A percentile compares a stretch with the other conserved stretches of the same genome.
phyloP scores from a whole-genome alignment of 2,113 vertebrate species.

The Polyodon spathula region DNA sequence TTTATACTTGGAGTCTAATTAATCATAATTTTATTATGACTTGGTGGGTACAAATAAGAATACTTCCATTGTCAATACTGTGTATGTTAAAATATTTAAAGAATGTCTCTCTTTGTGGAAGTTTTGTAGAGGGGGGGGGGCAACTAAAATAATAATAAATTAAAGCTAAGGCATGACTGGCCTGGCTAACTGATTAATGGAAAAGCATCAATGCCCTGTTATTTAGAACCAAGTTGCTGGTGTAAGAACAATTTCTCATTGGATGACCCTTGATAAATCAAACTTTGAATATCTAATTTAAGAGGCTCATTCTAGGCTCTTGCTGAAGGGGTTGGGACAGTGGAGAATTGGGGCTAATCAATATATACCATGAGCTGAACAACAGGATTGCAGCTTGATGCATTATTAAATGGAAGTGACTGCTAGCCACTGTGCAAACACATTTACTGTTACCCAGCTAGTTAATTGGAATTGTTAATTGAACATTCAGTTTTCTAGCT shows the following conservation, averaged over 20 bases:
- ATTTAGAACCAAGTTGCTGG: slow-evolving; percentile 36
- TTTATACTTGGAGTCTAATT: too few relatives aligned
- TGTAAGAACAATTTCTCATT: slow-evolving; percentile 33
- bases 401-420: slow-evolving; percentile 19
- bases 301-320: slow-evolving; percentile 33
- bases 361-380: slow-evolving; percentile 25
- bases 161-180: slow-evolving; percentile 8
- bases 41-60: too few relatives aligned
- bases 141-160: background rate
- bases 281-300: slow-evolving; percentile 50
- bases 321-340: slow-evolving; percentile 26
- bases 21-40: too few relatives aligned
- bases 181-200: slow-evolving; percentile 31
- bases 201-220: slow-evolving; percentile 24
- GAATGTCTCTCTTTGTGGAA: too few relatives aligned
- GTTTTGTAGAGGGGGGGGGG: too few relatives aligned
- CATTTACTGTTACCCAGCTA: slow-evolving; percentile 22
- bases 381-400: slow-evolving; percentile 29
- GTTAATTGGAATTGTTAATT: slow-evolving; percentile 34
- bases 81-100: too few relatives aligned
- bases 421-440: slow-evolving; percentile 23
- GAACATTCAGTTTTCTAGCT: background rate
- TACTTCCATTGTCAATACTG: too few relatives aligned
- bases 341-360: slow-evolving; percentile 42
- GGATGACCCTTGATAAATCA: slow-evolving; percentile 50